Base-by-base conservation (phyloP, 2,797 vertebrate genomes). In the Cossypha niveicapilla region DNA sequence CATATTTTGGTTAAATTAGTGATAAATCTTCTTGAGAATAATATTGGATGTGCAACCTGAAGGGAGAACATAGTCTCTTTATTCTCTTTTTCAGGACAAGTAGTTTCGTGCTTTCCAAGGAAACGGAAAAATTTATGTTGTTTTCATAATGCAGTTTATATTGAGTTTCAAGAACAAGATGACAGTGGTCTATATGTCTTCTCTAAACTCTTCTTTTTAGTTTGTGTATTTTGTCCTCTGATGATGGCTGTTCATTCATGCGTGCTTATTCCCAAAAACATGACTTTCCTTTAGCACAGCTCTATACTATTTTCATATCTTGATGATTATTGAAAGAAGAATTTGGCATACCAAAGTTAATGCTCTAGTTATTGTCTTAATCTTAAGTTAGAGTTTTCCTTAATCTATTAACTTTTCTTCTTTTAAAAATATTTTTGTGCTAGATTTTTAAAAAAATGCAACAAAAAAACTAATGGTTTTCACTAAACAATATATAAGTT, bases 1-100 rank as follows among this genome's bases (percentile, higher is more conserved):
- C 8, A 23, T 42, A 47, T 68, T 68, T 72, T 10, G 6, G 12
- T 5, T 71, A 63, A 27, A 42, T 73, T 58, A 60, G 5, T 10
- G 51, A 63, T 58, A 71, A 70, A 76, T 80, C 71, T 60, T 74
- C 27, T 74, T 62, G 35, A 74, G 35, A 75, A 66, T 13, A 83
- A 51, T 30, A 39, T 3, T 35, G 28, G 3, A 45, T 37, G 7
- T 34, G 12, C 3, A 65, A 6, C 14, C 18, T 70, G 51, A 76
- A 83, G 22, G 44, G 8, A 58, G 9, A 70, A 50, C 2, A 30
- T 0, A 47, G 1, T n/a, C 10, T 85, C 25, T 65, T 73, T 37
- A 68, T 32, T 73, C 5, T 34, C 23, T 76, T 35, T 81, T 21
- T 39, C 51, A 53, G 7, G 11, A 3, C 1, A 27, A 68, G 6